Evolutionary conservation across 2,113 vertebrate genomes (phyloP), one percentile per base, ranked within the genome.

Genomic region (Brevimyrus niger): DNA sequence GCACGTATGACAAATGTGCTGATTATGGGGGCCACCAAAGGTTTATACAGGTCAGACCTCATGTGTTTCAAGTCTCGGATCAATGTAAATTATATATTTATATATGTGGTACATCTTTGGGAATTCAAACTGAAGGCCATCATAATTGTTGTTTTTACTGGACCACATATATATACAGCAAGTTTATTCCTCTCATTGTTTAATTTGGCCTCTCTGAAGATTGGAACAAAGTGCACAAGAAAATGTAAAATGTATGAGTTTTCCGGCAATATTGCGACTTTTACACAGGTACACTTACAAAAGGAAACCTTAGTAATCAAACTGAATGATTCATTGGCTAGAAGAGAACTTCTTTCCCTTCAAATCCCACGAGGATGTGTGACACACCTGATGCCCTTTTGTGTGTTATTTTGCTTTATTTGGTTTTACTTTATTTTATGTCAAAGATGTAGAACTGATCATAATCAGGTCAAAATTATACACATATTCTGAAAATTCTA

Each of bases 1-100:
- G 48, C 35, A 38, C 35, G 23, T 27, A 31, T 89, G 80, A 89
- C 80, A 85, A 89, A 89, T 89, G 80, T 46, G 88, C 51, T 47
- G 88, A 89, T 84, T 84, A 23, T 51, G 7, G n/a, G 88, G 80
- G 8, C 11, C 21, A 4, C 8, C 51, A 31, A 51, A 35, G 42
- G 76, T 46, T 85, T 51, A 47, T 61, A 38, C 53, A 80, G 88
- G 80, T 85, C 35, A 85, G 15, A 48, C 38, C 46, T 80, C 15
- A 8, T 55, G 27, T 42, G 65, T 89, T 83, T 55, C 19, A 10
- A 80, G 1, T 82, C 38, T 38, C 58, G 88, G 48, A 31, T 44
- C 19, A 19, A 44, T 38, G 5, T 10, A 85, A 35, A 84, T 88
- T 15, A 82, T 13, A 35, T 76, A 53, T 51, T 84, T 84, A 11